phyloP scores from a whole-genome alignment of 2,113 vertebrate genomes.

The Alouatta palliata region DNA sequence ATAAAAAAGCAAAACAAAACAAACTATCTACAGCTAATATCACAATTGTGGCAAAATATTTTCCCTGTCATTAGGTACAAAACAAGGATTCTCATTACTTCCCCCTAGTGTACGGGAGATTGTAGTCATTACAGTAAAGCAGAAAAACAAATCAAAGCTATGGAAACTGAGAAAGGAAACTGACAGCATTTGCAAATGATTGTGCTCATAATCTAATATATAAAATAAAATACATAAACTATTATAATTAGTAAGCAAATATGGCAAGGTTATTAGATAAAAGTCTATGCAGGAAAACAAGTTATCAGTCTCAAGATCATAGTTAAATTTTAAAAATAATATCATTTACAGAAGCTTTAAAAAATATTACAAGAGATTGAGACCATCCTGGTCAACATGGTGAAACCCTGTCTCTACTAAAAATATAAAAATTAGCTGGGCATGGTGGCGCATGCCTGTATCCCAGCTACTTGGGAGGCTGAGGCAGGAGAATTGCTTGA shows the following conservation, averaged over 20 bases:
- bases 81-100: not conserved
- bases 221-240: not conserved
- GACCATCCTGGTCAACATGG: too few relatives aligned
- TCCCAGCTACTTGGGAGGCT: too few relatives aligned
- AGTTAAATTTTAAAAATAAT: not conserved
- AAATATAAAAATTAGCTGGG: too few relatives aligned
- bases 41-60: not conserved
- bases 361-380: not conserved
- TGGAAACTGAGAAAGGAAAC: not conserved
- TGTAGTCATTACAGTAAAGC: not conserved
- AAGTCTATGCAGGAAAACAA: not conserved
- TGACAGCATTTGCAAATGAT: not conserved
- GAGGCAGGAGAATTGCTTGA: too few relatives aligned
- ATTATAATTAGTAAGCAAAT: not conserved
- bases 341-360: not conserved
- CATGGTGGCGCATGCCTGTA: too few relatives aligned
- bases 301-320: not conserved
- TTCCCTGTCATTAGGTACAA: not conserved
- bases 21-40: not conserved
- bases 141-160: not conserved
- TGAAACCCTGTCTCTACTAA: too few relatives aligned
- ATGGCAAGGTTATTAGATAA: not conserved
- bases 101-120: not conserved
- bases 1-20: not conserved
- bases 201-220: not conserved